Base-by-base conservation (phyloP, 2,888 invertebrate genomes). In the Dicranocentrus wangi region DNA sequence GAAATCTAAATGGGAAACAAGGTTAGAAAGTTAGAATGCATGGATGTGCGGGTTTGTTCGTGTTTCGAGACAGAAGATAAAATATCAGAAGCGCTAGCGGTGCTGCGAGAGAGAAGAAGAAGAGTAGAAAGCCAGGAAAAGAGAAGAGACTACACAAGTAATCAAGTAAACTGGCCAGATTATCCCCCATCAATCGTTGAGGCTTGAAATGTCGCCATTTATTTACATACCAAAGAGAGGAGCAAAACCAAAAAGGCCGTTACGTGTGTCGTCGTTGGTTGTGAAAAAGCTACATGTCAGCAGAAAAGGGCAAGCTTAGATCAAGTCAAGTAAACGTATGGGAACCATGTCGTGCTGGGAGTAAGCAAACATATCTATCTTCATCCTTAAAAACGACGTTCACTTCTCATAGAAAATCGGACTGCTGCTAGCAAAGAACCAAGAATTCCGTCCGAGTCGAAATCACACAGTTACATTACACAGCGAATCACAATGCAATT, bases 191-290 rank as follows among this genome's bases (percentile, higher is more conserved):
- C 75, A 81, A 81, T 75, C 75, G 81, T 75, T 75, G 81, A 81
- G 75, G 81, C 75, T 75, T 75, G 81, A 81, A 81, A 75, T 81
- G 81, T 81, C 81, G 75, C 75, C 81, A 81, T 81, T 81, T 75
- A 81, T 81, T 81, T 81, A 75, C 81, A 81, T 81, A 81, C 81
- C 70, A 63, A 66, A 68, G 66, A 42, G 72, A 72, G 63, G 65
- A 60, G 43, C n/a, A 32, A 65, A 63, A 79, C 71, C 47, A 55
- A 71, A 66, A 70, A 66, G 58, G 55, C 66, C 39, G 53, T 60
- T 47, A 19, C 32, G 51, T 68, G 53, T 70, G 75, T 70, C 70
- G 69, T 65, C 60, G 39, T 39, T 39, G 68, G 42, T 72, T 60
- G 73, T 80, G 73, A 80, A 73, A 80, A 80, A 80, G 65, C 47